Conservation (phyloP, 2,797 vertebrate genomes). For the Hippopotamyrus pictus region DNA sequence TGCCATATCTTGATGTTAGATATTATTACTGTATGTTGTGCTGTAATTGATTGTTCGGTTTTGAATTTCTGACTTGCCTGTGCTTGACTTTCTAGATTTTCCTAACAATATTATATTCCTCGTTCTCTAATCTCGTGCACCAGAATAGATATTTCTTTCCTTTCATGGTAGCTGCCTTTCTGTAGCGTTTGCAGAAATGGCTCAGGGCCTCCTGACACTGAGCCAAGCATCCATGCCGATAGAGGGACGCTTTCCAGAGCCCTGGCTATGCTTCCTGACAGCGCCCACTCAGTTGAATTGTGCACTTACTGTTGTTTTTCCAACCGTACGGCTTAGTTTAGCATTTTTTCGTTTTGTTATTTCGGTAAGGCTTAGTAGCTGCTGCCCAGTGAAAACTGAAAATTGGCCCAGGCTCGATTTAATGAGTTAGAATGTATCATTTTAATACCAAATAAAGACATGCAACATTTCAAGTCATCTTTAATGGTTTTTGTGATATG, state of each 20-base stretch:
- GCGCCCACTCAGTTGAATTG: not conserved
- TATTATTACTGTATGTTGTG: not conserved
- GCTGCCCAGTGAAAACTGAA: not conserved
- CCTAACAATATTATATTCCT: not conserved
- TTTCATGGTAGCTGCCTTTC: not conserved
- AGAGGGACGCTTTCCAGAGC: not conserved
- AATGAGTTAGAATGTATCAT: not conserved
- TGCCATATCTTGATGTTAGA: not conserved
- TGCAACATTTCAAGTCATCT: not conserved
- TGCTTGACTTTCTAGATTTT: not conserved
- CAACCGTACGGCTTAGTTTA: not conserved
- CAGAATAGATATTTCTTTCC: not conserved
- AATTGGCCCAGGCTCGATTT: not conserved
- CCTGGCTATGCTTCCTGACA: not conserved
- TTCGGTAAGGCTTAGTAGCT: not conserved
- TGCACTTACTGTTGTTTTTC: not conserved
- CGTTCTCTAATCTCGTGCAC: not conserved
- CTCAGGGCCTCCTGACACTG: not conserved
- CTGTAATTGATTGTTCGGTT: not conserved
- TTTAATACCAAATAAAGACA: not conserved
- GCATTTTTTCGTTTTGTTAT: not conserved
- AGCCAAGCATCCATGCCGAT: not conserved
- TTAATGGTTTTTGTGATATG: not conserved
- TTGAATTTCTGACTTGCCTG: not conserved
- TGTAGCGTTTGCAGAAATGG: not conserved